A percentile compares a stretch with the other conserved stretches of the same genome.
Conservation (phyloP, 1,140 invertebrate species). For the Apis dorsata region DNA sequence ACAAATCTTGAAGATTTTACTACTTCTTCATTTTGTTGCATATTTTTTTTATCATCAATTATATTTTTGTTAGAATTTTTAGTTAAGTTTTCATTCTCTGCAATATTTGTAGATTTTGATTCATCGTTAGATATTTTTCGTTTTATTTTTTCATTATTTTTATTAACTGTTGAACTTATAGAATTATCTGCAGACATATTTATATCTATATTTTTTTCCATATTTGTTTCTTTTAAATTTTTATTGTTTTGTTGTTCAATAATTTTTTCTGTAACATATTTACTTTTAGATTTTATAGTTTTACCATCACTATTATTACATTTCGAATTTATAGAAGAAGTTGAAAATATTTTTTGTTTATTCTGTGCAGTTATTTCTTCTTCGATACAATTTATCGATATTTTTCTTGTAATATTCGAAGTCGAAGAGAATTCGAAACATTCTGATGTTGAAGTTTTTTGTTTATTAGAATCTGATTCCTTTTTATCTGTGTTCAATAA, state of each 20-base stretch:
- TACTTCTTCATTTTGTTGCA: slow-evolving; percentile 55
- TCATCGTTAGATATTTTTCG: slow-evolving; percentile 35
- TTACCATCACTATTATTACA: slow-evolving; percentile 40
- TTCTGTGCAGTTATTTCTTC: slow-evolving; percentile 42
- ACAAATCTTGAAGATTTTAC: slow-evolving; percentile 76
- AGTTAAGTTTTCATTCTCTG: slow-evolving; percentile 35
- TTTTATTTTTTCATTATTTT: slow-evolving; percentile 44
- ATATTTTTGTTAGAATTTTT: slow-evolving; percentile 18
- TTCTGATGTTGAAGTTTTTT: slow-evolving; percentile 56
- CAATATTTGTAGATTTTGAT: background rate
- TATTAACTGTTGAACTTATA: slow-evolving; percentile 23
- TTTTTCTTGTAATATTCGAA: slow-evolving; percentile 19
- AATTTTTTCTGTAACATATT: slow-evolving; percentile 51
- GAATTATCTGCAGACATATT: slow-evolving; percentile 32
- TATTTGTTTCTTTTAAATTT: slow-evolving; percentile 34
- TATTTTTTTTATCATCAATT: background rate
- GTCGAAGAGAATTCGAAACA: slow-evolving; percentile 18
- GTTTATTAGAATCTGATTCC: slow-evolving; percentile 59
- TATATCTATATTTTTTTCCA: slow-evolving; percentile 49
- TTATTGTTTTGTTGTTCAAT: slow-evolving; percentile 57
- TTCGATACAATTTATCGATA: slow-evolving; percentile 36
- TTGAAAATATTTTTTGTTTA: slow-evolving; percentile 53
- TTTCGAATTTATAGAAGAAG: slow-evolving; percentile 39
- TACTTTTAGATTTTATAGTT: slow-evolving; percentile 34
- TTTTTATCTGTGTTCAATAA: slow-evolving; percentile 56